These are phyloP conservation scores for Hycleus cichorii DNA, from an alignment of 1,140 invertebrate species.

Conservation along the genomic window DNA sequence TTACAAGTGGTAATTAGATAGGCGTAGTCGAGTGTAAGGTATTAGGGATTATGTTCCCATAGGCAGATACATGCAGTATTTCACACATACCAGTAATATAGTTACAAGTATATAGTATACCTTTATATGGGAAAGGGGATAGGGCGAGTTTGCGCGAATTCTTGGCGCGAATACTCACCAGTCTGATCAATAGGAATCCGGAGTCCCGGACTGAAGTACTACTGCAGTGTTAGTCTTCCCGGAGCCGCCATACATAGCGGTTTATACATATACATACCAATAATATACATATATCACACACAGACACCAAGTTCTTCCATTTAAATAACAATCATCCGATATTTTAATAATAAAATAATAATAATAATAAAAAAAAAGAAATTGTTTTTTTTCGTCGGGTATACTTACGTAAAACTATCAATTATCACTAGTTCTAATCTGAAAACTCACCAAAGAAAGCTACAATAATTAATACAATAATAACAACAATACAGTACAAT, in stretches of 20 bases:
- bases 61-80: no score
- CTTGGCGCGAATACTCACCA: slow-evolving; percentile 31
- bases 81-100: no score
- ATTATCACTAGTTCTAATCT: no score
- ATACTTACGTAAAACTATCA: no score
- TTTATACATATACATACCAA: not conserved
- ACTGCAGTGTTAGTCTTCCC: slow-evolving; percentile 33
- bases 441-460: no score
- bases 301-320: slow-evolving; percentile 12
- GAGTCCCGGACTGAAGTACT: slow-evolving; percentile 30
- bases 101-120: no score
- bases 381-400: not conserved
- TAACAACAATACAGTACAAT: no score
- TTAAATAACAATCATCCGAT: slow-evolving; percentile 6
- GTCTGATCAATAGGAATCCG: slow-evolving; percentile 30
- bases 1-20: slow-evolving; percentile 14
- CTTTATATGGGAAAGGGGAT: no score
- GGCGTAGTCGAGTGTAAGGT: not conserved
- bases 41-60: no score
- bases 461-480: no score
- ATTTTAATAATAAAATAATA: slow-evolving; percentile 1
- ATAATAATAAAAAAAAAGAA: not conserved
- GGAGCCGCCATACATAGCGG: slow-evolving; percentile 24
- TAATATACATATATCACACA: no score
- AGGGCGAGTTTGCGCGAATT: slow-evolving; percentile 22